A percentile compares a stretch with the other conserved stretches of the same genome.
Evolutionary conservation across 2,888 invertebrate genomes (phyloP).

Genomic region (Tinea trinotella): DNA sequence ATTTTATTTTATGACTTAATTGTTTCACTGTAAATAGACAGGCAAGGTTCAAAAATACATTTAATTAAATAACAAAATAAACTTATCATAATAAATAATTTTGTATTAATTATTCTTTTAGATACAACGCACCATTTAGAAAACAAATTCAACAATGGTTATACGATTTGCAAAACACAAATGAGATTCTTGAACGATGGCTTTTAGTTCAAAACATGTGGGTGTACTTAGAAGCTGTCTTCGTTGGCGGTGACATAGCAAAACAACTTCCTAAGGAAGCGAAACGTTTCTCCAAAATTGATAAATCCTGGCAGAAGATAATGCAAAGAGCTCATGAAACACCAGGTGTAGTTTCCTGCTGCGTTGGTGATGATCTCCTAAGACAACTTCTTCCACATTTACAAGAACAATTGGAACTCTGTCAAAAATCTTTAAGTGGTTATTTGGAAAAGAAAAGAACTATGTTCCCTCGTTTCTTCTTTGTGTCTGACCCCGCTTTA

Average conservation of each 20-base stretch:
- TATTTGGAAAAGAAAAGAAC: slow-evolving; percentile 92
- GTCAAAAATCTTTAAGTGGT: slow-evolving; percentile 97
- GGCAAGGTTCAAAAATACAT: too few species aligned
- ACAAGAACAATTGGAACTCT: slow-evolving; percentile 95
- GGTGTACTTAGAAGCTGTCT: slow-evolving; percentile 98
- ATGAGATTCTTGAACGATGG: slow-evolving; percentile 97
- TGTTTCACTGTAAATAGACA: too few species aligned
- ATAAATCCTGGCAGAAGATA: slow-evolving; percentile 98
- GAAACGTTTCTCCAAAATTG: slow-evolving; percentile 95
- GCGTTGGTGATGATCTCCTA: slow-evolving; percentile 95
- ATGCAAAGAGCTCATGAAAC: slow-evolving; percentile 98
- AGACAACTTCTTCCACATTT: slow-evolving; percentile 93
- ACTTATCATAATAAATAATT: too few species aligned
- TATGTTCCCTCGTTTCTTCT: slow-evolving; percentile 95
- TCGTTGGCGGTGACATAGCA: slow-evolving; percentile 98
- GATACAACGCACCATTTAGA: slow-evolving; percentile 96
- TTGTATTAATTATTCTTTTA: too few species aligned
- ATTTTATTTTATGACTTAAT: too few species aligned
- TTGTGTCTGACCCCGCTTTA: slow-evolving; percentile 93
- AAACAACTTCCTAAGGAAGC: slow-evolving; percentile 96
- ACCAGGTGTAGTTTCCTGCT: slow-evolving; percentile 95
- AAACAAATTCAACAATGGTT: slow-evolving; percentile 98
- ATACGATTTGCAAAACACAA: slow-evolving; percentile 93
- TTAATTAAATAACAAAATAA: too few species aligned
- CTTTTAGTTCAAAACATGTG: slow-evolving; percentile 97